These are phyloP conservation scores for Dromiciops gliroides DNA, from an alignment of 2,113 vertebrate genomes.

Conservation along the genomic window DNA sequence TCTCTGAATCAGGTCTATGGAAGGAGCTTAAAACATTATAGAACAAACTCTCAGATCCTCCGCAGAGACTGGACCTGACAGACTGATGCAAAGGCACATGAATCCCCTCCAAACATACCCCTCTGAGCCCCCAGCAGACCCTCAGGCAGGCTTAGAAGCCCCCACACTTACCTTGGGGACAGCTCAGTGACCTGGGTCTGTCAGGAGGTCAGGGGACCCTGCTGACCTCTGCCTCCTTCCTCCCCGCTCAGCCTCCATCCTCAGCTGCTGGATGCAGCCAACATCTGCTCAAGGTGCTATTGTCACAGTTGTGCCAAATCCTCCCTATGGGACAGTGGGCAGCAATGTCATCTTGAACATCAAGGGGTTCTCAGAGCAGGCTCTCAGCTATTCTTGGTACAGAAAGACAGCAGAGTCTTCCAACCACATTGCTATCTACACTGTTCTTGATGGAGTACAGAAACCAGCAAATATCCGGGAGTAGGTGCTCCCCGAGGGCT, in stretches of 20 bases:
- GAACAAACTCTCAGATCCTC: background rate
- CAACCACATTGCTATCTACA: rapidly evolving
- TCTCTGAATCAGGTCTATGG: background rate
- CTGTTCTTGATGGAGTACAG: rapidly evolving
- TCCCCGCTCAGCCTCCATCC: no score
- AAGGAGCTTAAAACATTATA: background rate
- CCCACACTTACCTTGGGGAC: no score
- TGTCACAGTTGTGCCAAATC: background rate
- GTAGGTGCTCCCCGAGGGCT: constrained; percentile 4
- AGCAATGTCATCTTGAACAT: background rate
- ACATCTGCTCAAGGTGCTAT: no score
- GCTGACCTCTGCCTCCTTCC: no score
- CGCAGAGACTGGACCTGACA: background rate
- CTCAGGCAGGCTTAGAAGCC: no score
- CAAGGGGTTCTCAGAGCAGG: rapidly evolving
- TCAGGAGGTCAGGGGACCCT: no score
- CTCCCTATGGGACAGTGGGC: rapidly evolving
- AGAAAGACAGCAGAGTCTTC: rapidly evolving
- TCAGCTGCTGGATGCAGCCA: no score
- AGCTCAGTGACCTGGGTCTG: no score
- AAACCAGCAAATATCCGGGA: rapidly evolving
- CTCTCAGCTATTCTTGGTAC: rapidly evolving
- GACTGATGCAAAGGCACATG: background rate
- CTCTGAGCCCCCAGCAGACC: background rate
- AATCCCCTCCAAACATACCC: background rate